Evolutionary conservation across 2,113 vertebrate genomes (phyloP), one percentile per base, ranked within the genome.

Genomic region (Acanthochromis polyacanthus): DNA sequence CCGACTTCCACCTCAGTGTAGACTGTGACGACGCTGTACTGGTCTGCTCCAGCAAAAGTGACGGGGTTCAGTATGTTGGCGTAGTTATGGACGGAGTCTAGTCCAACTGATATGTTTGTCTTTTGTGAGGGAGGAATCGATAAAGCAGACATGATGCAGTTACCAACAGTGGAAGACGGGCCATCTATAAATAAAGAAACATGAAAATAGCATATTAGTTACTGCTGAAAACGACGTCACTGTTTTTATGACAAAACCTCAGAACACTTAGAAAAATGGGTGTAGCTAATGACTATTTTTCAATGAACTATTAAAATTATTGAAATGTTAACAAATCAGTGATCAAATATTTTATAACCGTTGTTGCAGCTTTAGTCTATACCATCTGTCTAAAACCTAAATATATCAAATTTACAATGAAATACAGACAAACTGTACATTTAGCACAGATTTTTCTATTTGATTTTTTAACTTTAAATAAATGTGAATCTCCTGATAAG

Each of bases 91-190:
- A 88, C 43, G 0, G 86, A 79, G 0, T 86, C 81, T 15, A 82
- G 71, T 55, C 78, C 84, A 1, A 88, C 32, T 8, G 91, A 87
- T n/a, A 88, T 10, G 40, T 84, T 83, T 22, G 89, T 22, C 66
- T 87, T 93, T 17, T 93, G 88, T 0, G 94, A 94, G 4, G 92
- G 92, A 67, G 93, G 93, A 25, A 93, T 79, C 22, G 94, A 94
- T 10, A 95, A 74, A 4, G 93, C 88, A 16, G 93, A 92, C 68
- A 94, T 76, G 57, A 95, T 95, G 85, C 91, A 89, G 75, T 84
- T 90, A 1, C 92, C 93, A 0, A 89, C 73, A 5, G 80, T 86
- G 28, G 84, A 88, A 3, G 86, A 71, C 22, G 82, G 81, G 5
- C 72, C 78, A 9, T 82, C 93, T 94, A 57, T 1, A 38, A 59